Base-by-base conservation (phyloP, 2,888 invertebrate species). In the Melipona bicolor region DNA sequence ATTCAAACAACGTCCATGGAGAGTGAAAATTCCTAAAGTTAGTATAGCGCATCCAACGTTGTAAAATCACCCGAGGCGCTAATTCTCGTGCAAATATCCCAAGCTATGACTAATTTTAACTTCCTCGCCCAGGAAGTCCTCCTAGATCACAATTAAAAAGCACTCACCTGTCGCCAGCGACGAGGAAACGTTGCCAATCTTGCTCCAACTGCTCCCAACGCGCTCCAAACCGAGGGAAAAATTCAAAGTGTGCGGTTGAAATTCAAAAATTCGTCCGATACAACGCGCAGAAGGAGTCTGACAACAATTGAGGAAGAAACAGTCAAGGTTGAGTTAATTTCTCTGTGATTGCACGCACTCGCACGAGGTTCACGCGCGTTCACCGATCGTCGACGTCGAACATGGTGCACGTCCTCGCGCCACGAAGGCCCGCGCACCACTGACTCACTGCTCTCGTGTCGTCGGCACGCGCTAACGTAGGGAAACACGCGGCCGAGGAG, bases 391-490 rank as follows among this genome's bases (percentile, higher is more conserved):
- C 27, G n/a, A 24, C 3, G 2, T 19, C 24, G 56, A 50, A 24
- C 74, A 72, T 54, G 43, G 68, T 59, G 67, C 83, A 92, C 92
- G 90, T 92, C 92, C 91, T 91, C 92, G 89, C 93, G 91, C 92
- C 90, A 88, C 92, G 91, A 88, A 90, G 91, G 92, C 91, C 90
- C 93, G 93, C 93, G 93, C 93, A 92, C 91, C 88, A 94, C 94
- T 94, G 94, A 91, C 91, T 91, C 88, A 65, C 89, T 90, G 90
- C 89, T 76, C 89, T 90, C 81, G 83, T 77, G 78, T 76, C 77
- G 72, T 62, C 79, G 82, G 71, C 80, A 87, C 83, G 88, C 88
- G 78, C 75, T 78, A 71, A 77, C 56, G 69, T 68, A 43, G 54
- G 67, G 56, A 68, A 75, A 73, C 59, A 17, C 70, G 27, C 17